Conservation (phyloP, 2,888 invertebrate species). For the Unio delphinus region DNA sequence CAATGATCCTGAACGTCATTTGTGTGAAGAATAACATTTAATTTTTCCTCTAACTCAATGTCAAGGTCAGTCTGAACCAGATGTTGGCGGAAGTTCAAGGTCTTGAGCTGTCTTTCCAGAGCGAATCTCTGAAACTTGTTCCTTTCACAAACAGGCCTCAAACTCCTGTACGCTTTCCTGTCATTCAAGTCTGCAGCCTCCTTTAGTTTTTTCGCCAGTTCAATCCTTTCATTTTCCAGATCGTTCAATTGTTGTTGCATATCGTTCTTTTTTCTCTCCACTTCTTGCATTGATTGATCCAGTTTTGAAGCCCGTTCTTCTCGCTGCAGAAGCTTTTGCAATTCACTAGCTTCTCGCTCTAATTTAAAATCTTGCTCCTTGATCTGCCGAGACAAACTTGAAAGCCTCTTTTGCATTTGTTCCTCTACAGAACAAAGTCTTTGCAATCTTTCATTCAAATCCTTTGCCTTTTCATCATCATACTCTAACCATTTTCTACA, state of each 20-base stretch:
- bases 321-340: conserved; percentile 48
- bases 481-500: conserved; percentile 53
- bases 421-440: conserved; percentile 48
- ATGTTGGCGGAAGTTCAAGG: conserved; percentile 45
- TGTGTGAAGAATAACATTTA: conserved; percentile 52
- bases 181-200: conserved; percentile 34
- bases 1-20: conserved; percentile 60
- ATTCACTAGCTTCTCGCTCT: conserved; percentile 43
- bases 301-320: conserved; percentile 53
- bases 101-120: conserved; percentile 48
- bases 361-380: conserved; percentile 45
- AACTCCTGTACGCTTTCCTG: conserved; percentile 30
- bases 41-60: conserved; percentile 53
- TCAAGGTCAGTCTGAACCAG: conserved; percentile 48
- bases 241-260: conserved; percentile 31
- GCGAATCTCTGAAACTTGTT: conserved; percentile 56
- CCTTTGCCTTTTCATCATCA: conserved; percentile 56
- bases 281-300: conserved; percentile 40
- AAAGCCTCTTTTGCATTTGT: conserved; percentile 42
- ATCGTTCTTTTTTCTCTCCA: conserved; percentile 32
- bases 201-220: conserved; percentile 36
- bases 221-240: conserved; percentile 40
- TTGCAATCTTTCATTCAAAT: conserved; percentile 47
- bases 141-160: conserved; percentile 47
- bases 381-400: conserved; percentile 44